Evolutionary conservation across 2,888 invertebrate species (phyloP).

Genomic region (Caenorhabditis parvicauda): DNA sequence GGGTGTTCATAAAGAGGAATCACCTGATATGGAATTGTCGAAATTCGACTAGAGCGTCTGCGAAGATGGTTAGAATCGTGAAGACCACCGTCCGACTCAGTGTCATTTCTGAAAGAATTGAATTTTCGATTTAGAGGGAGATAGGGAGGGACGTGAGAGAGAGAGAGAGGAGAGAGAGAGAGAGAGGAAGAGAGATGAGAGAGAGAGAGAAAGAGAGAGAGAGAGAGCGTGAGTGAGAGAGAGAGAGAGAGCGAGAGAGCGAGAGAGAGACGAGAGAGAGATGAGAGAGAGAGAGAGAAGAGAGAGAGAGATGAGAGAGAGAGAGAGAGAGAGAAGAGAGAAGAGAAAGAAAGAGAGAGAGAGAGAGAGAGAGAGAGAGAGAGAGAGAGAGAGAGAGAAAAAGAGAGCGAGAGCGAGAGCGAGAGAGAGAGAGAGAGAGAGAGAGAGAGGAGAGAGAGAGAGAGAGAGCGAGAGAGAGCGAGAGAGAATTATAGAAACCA

Average conservation of each 20-base stretch:
- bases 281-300: constrained; percentile 7
- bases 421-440: too few relatives aligned
- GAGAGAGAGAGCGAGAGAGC: constrained; percentile 2
- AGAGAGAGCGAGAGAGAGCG: too few relatives aligned
- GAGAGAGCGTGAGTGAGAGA: constrained; percentile 3
- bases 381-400: too few relatives aligned
- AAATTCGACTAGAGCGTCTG: constrained; percentile 6
- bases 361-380: not conserved
- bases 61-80: not conserved
- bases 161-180: constrained; percentile 5
- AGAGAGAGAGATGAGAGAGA: constrained; percentile 4
- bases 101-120: not conserved
- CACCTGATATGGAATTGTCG: constrained; percentile 20
- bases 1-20: not conserved
- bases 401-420: too few relatives aligned
- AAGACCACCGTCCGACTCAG: not conserved
- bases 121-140: constrained; percentile 1
- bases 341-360: not conserved
- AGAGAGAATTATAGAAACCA: too few relatives aligned
- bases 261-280: constrained; percentile 12
- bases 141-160: constrained; percentile 19
- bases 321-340: constrained; percentile 6
- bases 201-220: constrained; percentile 12
- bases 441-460: too few relatives aligned
- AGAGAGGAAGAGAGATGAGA: constrained; percentile 5